Evolutionary conservation across 2,797 vertebrate genomes (phyloP).

Genomic region (Phoebastria nigripes): DNA sequence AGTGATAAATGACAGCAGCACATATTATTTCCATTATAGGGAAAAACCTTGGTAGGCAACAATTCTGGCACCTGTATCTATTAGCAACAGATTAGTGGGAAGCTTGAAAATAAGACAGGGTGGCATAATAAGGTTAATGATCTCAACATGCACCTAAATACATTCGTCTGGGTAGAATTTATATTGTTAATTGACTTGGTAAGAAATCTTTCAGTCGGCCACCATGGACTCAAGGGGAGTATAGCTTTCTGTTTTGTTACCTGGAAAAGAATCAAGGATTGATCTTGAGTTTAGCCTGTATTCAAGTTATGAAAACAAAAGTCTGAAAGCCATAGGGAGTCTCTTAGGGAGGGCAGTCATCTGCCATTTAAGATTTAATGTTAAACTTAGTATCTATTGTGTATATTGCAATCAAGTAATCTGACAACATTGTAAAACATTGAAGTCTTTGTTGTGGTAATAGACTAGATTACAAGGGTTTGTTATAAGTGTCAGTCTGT

Average conservation of each 20-base stretch:
- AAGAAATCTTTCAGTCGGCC: neutral
- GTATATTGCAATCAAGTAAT: neutral
- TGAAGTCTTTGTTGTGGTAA: neutral
- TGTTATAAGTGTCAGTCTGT: neutral
- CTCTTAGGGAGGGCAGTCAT: neutral
- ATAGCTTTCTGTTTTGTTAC: neutral
- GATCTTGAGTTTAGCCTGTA: neutral
- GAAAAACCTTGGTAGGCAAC: neutral
- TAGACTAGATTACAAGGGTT: neutral
- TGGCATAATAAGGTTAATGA: conserved; percentile 2
- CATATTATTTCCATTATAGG: neutral
- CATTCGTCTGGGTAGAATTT: neutral
- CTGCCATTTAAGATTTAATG: neutral
- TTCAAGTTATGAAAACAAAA: neutral
- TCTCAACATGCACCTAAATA: neutral
- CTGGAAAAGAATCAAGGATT: neutral
- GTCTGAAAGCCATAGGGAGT: neutral
- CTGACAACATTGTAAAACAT: neutral
- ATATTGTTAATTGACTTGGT: neutral
- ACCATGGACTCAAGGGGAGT: neutral
- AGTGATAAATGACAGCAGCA: neutral
- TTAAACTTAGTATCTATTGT: neutral
- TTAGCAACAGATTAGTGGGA: conserved; percentile 18
- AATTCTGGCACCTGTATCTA: neutral
- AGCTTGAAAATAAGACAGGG: neutral